Conservation (phyloP, 2,113 vertebrate species). For the Sinocyclocheilus grahami region DNA sequence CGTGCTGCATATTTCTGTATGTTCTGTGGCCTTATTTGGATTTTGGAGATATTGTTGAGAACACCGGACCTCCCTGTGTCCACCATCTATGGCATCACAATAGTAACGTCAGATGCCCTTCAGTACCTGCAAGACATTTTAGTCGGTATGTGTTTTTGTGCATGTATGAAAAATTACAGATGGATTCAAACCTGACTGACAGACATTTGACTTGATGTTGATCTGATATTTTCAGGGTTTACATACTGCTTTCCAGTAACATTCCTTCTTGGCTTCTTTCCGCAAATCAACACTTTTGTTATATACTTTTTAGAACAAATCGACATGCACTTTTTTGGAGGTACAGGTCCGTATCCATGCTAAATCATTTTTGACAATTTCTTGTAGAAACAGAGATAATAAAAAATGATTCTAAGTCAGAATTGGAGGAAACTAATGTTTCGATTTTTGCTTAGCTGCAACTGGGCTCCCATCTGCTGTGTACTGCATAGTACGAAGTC, state of each 20-base stretch:
- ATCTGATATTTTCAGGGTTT: constrained; percentile 79
- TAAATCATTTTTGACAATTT: not conserved
- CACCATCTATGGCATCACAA: constrained; percentile 85
- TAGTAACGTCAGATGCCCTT: constrained; percentile 83
- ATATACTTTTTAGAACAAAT: constrained; percentile 94
- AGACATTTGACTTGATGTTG: not conserved
- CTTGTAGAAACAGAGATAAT: not conserved
- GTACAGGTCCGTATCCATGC: constrained; percentile 82
- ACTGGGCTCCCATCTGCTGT: constrained; percentile 85
- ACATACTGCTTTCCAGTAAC: constrained; percentile 92
- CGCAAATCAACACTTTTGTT: constrained; percentile 96
- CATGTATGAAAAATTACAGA: not conserved
- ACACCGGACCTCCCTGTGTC: constrained; percentile 80
- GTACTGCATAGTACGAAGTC: constrained; percentile 86
- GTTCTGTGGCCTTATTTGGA: constrained; percentile 92
- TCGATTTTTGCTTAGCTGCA: constrained; percentile 81
- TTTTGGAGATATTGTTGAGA: constrained; percentile 88
- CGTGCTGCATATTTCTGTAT: constrained; percentile 95
- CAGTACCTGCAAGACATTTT: constrained; percentile 82
- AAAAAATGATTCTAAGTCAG: not conserved
- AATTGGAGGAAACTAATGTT: constrained; percentile 33
- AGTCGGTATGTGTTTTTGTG: constrained; percentile 80
- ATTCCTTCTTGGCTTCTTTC: constrained; percentile 94
- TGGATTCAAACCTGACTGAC: not conserved
- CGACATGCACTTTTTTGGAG: constrained; percentile 93